These are phyloP conservation scores for Orius insidiosus DNA, from an alignment of 1,140 invertebrate genomes.

Conservation along the genomic window DNA sequence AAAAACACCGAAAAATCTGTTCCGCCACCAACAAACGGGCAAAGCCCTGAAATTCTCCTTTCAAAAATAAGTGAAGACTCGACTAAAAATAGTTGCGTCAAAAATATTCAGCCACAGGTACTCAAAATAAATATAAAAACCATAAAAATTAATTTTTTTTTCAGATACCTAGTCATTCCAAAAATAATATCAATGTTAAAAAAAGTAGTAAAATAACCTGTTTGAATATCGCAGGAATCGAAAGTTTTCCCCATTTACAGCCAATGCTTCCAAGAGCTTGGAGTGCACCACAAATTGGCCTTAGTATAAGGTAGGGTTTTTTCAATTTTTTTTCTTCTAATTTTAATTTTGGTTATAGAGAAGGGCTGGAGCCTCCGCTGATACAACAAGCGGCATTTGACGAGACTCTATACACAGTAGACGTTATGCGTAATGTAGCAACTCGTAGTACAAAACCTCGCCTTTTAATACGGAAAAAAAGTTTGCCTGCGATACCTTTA, in stretches of 20 bases:
- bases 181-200: constrained; percentile 15
- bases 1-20: neutral
- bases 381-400: constrained; percentile 73
- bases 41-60: constrained; percentile 21
- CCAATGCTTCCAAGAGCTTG: constrained; percentile 50
- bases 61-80: constrained; percentile 42
- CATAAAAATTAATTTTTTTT: neutral
- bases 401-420: constrained; percentile 59
- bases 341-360: constrained; percentile 23
- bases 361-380: constrained; percentile 30
- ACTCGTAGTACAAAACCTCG: constrained; percentile 22
- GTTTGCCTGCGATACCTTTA: constrained; percentile 21
- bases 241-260: constrained; percentile 29
- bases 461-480: constrained; percentile 15
- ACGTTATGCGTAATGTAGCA: constrained; percentile 64
- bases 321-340: neutral
- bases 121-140: neutral
- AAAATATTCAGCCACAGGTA: constrained; percentile 14
- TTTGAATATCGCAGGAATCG: constrained; percentile 23
- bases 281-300: constrained; percentile 43
- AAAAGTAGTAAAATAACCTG: constrained; percentile 11
- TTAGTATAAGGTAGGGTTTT: constrained; percentile 26
- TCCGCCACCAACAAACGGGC: constrained; percentile 1
- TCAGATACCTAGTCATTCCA: neutral
- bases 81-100: constrained; percentile 14